Conservation (phyloP, 1,140 invertebrate genomes). For the Drosophila orena region DNA sequence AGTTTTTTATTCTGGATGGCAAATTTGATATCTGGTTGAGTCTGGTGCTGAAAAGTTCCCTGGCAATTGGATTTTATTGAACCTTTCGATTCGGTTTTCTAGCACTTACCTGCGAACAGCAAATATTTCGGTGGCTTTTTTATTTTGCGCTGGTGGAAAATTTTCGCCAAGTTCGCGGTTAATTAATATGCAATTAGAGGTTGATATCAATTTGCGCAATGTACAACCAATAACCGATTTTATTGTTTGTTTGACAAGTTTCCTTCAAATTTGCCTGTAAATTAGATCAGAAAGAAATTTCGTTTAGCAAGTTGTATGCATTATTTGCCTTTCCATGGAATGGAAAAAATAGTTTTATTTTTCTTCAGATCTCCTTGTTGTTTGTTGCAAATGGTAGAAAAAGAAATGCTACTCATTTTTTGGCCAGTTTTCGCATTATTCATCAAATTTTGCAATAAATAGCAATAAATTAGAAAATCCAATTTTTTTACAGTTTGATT, state of each 20-base stretch:
- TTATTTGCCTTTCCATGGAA: neutral
- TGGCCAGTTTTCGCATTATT: too few relatives aligned
- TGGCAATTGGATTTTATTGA: slow-evolving; percentile 7
- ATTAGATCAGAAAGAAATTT: slow-evolving; percentile 32
- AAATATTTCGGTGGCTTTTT: slow-evolving; percentile 30
- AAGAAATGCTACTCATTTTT: too few relatives aligned
- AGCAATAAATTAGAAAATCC: too few relatives aligned
- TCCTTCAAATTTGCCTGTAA: slow-evolving; percentile 17
- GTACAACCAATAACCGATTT: slow-evolving; percentile 24
- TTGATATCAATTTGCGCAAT: slow-evolving; percentile 44
- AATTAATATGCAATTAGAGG: slow-evolving; percentile 57
- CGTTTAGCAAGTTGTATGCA: slow-evolving; percentile 9
- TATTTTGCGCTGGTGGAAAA: slow-evolving; percentile 33
- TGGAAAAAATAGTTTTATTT: slow-evolving; percentile 1
- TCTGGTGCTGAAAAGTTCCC: slow-evolving; percentile 5
- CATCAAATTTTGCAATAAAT: too few relatives aligned
- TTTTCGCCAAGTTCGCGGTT: slow-evolving; percentile 35
- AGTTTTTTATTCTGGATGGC: slow-evolving; percentile 4
- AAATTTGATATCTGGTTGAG: slow-evolving; percentile 28
- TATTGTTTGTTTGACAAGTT: slow-evolving; percentile 44
- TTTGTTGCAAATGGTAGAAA: neutral
- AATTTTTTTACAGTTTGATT: too few relatives aligned
- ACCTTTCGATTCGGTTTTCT: slow-evolving; percentile 32
- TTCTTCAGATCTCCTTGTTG: neutral
- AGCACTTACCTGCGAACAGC: slow-evolving; percentile 46